phyloP scores from a whole-genome alignment of 2,797 vertebrate genomes.

The Microtus obscurus region DNA sequence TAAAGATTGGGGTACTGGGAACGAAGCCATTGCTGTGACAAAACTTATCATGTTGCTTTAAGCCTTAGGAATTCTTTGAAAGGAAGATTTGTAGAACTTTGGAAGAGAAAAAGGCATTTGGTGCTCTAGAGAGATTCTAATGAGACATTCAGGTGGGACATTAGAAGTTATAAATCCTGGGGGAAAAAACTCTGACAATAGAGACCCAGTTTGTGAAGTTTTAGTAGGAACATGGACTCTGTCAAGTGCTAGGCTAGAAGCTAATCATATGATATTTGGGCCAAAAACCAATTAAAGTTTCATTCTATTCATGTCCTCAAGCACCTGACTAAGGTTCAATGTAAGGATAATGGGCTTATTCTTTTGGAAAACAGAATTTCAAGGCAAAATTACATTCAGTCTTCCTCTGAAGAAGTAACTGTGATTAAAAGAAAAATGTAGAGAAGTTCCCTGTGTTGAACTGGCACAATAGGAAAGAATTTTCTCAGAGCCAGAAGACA shows the following conservation, averaged over 20 bases:
- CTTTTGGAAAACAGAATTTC: not conserved
- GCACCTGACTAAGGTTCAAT: not conserved
- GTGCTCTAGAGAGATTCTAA: not conserved
- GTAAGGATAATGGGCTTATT: no score
- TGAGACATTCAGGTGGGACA: no score
- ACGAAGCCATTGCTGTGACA: not conserved
- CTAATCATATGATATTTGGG: no score
- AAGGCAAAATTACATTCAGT: not conserved
- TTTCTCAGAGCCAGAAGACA: not conserved
- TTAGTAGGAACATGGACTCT: not conserved
- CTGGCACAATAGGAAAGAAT: not conserved
- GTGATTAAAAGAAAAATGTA: not conserved
- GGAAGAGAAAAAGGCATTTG: not conserved
- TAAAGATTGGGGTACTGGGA: no score
- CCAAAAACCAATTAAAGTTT: not conserved
- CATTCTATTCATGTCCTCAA: not conserved
- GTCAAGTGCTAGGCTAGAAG: not conserved
- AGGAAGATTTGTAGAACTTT: not conserved
- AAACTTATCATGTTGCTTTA: not conserved
- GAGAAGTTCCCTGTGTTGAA: not conserved
- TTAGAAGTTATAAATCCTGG: not conserved
- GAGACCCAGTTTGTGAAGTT: not conserved
- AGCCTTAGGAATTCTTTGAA: not conserved
- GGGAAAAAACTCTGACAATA: not conserved
- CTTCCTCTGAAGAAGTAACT: not conserved